These are phyloP conservation scores for Felis chaus DNA, from an alignment of 2,113 vertebrate genomes.

Conservation along the genomic window DNA sequence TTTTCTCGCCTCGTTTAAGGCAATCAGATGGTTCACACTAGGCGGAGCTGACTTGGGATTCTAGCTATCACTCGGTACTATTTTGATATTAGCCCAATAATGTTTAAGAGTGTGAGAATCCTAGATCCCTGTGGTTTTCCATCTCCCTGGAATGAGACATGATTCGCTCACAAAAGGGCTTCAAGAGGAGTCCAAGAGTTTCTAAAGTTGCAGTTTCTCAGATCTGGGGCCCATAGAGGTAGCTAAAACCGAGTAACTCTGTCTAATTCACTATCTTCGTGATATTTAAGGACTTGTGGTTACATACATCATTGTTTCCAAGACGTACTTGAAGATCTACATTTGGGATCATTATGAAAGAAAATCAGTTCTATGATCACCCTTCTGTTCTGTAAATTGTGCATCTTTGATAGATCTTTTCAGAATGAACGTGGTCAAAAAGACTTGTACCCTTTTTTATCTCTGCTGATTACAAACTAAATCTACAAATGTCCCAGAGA, in stretches of 20 bases:
- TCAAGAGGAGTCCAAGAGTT: not conserved
- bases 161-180: not conserved
- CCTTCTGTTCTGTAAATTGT: not conserved
- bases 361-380: not conserved
- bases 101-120: not conserved
- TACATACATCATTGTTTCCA: not conserved
- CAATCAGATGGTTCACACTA: not conserved
- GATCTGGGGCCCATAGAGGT: not conserved
- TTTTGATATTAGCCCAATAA: not conserved
- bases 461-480: constrained; percentile 4
- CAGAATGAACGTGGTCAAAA: not conserved
- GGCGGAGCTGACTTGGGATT: not conserved
- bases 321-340: not conserved
- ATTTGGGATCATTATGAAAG: not conserved
- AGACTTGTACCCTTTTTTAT: not conserved
- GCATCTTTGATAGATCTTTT: not conserved
- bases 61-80: not conserved
- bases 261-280: not conserved
- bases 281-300: not conserved
- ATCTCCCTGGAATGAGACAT: not conserved
- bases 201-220: not conserved
- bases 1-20: not conserved
- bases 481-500: not conserved
- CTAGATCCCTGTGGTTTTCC: not conserved
- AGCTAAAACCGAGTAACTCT: not conserved